Base-by-base conservation (phyloP, 2,888 invertebrate genomes). In the Oxyscelio sp. region DNA sequence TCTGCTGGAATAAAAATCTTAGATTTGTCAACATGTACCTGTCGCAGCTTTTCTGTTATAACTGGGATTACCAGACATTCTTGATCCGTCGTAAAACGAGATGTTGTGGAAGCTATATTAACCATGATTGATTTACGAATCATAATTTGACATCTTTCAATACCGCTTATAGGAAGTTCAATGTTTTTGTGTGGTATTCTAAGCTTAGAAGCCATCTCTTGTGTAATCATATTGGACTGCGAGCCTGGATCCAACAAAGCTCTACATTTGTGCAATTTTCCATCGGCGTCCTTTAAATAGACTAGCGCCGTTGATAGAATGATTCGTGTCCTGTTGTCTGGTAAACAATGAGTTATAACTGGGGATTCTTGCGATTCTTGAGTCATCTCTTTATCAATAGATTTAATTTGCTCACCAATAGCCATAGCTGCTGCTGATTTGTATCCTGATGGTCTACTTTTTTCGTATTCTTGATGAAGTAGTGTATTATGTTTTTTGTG, bases 281-380 rank as follows among this genome's bases (percentile, higher is more conserved):
- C 65, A 27, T 48, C 48, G 1, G 17, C 27, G 13, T 65, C 65
- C 15, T 8, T 19, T 31, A 48, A 6, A 17, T 65, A 65, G 11
- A 65, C 48, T 3, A 15, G 45, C 11, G 65, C 65, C 0, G 65
- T 65, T 13, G 65, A 65, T 2, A 65, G 31, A 4, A 65, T 48
- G 6, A 48, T 19, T 1, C 15, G 43, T 17, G 43, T 45, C 31
- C 8, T 0, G 4, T 65, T 24, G 2, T 65, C 11, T 1, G 65
- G 31, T 6, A 27, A 17, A 27, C 65, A 65, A 48, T 65, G 48
- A 24, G 48, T 45, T 6, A 65, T 34, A 13, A 52, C n/a, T 2
- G 48, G 21, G 3, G 8, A 1, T 1, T 9, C 48, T n/a, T 52
- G 52, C 24, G 9, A 2, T 13, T 13, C 8, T 52, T 52, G 52